Conservation (phyloP, 2,113 vertebrate species). For the Myrmecobius fasciatus region DNA sequence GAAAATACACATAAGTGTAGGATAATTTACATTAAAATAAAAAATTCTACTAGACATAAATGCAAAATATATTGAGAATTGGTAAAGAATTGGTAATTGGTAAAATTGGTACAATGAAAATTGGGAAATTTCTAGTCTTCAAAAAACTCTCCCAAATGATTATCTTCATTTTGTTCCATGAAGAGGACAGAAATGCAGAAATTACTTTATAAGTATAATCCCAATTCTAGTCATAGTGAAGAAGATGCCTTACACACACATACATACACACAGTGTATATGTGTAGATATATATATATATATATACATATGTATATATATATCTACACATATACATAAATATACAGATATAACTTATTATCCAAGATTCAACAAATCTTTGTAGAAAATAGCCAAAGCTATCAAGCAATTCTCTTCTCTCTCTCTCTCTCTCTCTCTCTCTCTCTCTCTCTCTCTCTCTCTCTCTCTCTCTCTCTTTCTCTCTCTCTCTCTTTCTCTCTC, state of each 20-base stretch:
- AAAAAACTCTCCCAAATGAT: not conserved
- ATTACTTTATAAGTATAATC: not conserved
- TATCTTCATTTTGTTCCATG: not conserved
- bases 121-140: not conserved
- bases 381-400: conserved; percentile 69
- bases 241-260: too few species aligned
- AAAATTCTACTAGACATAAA: not conserved
- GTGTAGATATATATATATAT: too few species aligned
- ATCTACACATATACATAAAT: too few species aligned
- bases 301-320: too few species aligned
- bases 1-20: not conserved
- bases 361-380: conserved; percentile 11
- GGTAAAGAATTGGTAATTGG: not conserved
- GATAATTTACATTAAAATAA: not conserved
- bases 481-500: too few species aligned
- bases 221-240: not conserved
- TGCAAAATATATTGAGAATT: not conserved
- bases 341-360: too few species aligned
- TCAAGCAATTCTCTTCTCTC: conserved; percentile 53
- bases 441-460: too few species aligned
- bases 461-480: too few species aligned
- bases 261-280: too few species aligned
- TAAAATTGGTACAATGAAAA: too few species aligned
- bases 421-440: too few species aligned
- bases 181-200: not conserved